Conservation (phyloP, 2,797 vertebrate genomes). For the Austrolebias charrua region DNA sequence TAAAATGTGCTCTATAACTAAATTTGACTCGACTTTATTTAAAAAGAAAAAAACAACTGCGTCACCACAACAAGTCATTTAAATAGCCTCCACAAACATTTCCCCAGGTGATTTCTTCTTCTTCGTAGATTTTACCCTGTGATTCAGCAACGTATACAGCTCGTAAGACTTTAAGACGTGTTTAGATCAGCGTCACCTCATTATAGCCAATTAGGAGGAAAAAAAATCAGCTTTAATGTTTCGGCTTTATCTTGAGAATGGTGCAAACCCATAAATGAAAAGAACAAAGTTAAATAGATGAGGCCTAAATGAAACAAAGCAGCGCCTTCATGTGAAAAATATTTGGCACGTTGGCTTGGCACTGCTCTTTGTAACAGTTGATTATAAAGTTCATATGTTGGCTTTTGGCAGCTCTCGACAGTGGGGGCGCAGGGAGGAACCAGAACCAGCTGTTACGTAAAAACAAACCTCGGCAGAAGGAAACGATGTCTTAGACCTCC, state of each 20-base stretch:
- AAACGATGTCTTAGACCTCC: conserved; percentile 61
- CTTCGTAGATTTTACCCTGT: no score
- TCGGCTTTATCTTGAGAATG: background rate
- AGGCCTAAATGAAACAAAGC: conserved; percentile 29
- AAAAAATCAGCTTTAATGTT: background rate
- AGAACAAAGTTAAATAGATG: conserved; percentile 9
- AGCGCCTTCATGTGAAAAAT: conserved; percentile 39
- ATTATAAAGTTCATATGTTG: conserved; percentile 66
- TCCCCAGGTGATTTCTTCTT: background rate
- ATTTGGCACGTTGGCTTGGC: conserved; percentile 40
- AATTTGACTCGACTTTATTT: no score
- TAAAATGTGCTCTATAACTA: no score
- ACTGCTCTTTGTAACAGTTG: conserved; percentile 50
- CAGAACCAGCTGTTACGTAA: conserved; percentile 70
- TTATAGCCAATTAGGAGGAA: conserved; percentile 5
- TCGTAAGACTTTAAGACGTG: background rate
- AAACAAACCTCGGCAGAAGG: conserved; percentile 59
- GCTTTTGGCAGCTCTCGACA: conserved; percentile 61
- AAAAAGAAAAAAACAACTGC: no score
- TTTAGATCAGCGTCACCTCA: background rate
- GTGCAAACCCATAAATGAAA: conserved; percentile 18
- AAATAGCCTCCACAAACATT: background rate
- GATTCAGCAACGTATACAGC: background rate
- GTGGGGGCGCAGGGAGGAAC: conserved; percentile 41
- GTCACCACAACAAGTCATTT: no score